Base-by-base conservation (phyloP, 2,888 invertebrate species). In the Rapana venosa region DNA sequence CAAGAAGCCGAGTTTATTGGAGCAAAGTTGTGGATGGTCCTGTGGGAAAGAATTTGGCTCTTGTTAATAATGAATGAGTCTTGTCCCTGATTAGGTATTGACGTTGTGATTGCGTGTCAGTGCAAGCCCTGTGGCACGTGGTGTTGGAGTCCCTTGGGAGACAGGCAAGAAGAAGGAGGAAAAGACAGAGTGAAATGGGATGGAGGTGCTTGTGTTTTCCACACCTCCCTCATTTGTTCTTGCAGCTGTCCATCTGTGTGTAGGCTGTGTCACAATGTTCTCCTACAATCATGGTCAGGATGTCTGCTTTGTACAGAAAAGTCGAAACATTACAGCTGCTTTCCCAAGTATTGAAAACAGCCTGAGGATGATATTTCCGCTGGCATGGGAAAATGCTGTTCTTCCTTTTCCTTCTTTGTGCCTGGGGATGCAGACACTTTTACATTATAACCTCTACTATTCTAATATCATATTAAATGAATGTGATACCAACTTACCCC, bases 81-180 rank as follows among this genome's bases (percentile, higher is more conserved):
- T 77, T 30, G 56, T n/a, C 77, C 26, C 77, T 56, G 87, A 77
- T 87, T 74, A 47, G 87, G 77, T 36, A 74, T 87, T 56, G 87
- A 87, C 87, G 58, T 70, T 70, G 77, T 87, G 87, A 74, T 87
- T 77, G 87, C 87, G 87, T 77, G 87, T 66, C 87, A 87, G 74
- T 77, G 77, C 47, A 77, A 32, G 77, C 77, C 77, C 74, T 26
- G 66, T n/a, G 87, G 77, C 87, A 87, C 87, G 87, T 47, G 87
- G 26, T n/a, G 47, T 26, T 66, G 20, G 1, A 26, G 66, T 66
- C 17, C 26, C 13, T 26, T 66, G 36, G 36, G 83, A 30, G 47
- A 87, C 66, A 77, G 32, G 47, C 36, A 77, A 35, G 56, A 26
- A 32, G 35, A 66, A 13, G 13, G 87, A n/a, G n/a, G n/a, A n/a